phyloP scores from a whole-genome alignment of 2,113 vertebrate genomes.

The Dicaeum eximium region DNA sequence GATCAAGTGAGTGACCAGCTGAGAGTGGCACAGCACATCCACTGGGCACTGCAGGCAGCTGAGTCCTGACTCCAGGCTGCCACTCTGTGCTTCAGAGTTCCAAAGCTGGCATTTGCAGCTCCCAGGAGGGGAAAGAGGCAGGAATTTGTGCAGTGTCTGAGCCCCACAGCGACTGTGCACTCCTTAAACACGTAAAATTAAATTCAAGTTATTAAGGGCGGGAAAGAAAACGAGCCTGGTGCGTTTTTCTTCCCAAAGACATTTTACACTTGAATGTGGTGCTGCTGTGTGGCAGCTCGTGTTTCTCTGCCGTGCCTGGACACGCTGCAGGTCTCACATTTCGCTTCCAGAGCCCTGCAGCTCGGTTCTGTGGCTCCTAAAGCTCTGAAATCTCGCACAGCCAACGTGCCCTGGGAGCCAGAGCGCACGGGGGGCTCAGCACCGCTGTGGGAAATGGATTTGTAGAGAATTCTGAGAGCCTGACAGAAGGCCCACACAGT shows the following conservation, averaged over 20 bases:
- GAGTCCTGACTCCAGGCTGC: background rate
- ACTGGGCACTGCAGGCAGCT: background rate
- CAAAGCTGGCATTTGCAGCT: background rate
- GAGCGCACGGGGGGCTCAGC: background rate
- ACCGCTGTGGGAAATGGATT: no score
- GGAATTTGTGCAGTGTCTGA: background rate
- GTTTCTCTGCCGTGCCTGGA: background rate
- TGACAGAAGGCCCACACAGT: no score
- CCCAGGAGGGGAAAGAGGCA: background rate
- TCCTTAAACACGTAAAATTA: background rate
- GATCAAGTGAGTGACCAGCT: background rate
- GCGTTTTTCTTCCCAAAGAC: accelerated
- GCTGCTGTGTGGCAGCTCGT: background rate
- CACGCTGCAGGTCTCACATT: background rate
- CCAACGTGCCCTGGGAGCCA: background rate
- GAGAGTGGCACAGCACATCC: background rate
- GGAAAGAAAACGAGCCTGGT: background rate
- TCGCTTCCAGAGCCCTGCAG: background rate
- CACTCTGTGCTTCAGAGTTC: background rate
- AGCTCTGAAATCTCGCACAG: background rate
- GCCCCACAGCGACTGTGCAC: background rate
- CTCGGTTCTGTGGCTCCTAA: background rate
- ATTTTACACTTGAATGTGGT: background rate
- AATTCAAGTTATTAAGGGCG: background rate
- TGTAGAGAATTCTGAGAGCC: no score